phyloP scores from a whole-genome alignment of 1,140 invertebrate species.

The Arion vulgaris region DNA sequence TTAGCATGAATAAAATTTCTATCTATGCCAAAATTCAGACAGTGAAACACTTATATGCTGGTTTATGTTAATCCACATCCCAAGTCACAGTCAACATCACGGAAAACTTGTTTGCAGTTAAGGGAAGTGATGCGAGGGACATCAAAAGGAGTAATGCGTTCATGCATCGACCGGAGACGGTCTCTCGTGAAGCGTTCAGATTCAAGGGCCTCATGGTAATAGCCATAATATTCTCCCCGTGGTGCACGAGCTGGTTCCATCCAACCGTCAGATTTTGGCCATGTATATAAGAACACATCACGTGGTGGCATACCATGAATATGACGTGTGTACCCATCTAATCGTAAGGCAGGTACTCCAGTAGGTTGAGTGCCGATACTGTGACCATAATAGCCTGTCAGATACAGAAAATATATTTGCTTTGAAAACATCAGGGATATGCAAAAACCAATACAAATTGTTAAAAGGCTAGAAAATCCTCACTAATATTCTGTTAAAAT shows the following conservation, averaged over 20 bases:
- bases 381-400: conserved; percentile 58
- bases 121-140: conserved; percentile 29
- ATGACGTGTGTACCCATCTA: conserved; percentile 62
- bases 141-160: conserved; percentile 29
- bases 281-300: conserved; percentile 58
- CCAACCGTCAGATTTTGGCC: conserved; percentile 62
- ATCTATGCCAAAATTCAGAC: background rate
- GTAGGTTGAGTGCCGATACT: conserved; percentile 53
- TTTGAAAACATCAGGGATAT: too few relatives aligned
- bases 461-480: too few relatives aligned
- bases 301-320: conserved; percentile 61
- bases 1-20: background rate
- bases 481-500: too few relatives aligned
- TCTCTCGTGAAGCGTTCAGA: conserved; percentile 34
- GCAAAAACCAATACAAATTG: too few relatives aligned
- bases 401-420: background rate
- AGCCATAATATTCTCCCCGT: conserved; percentile 65
- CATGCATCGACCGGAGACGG: conserved; percentile 1
- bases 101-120: conserved; percentile 16
- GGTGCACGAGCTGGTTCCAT: conserved; percentile 51
- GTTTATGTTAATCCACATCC: conserved; percentile 27
- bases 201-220: conserved; percentile 37
- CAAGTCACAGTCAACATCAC: conserved; percentile 28
- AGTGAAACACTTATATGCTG: background rate
- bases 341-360: conserved; percentile 53